Evolutionary conservation across 2,113 vertebrate species (phyloP), one percentile per base, ranked within the genome.

Genomic region (Coreoperca whiteheadi): DNA sequence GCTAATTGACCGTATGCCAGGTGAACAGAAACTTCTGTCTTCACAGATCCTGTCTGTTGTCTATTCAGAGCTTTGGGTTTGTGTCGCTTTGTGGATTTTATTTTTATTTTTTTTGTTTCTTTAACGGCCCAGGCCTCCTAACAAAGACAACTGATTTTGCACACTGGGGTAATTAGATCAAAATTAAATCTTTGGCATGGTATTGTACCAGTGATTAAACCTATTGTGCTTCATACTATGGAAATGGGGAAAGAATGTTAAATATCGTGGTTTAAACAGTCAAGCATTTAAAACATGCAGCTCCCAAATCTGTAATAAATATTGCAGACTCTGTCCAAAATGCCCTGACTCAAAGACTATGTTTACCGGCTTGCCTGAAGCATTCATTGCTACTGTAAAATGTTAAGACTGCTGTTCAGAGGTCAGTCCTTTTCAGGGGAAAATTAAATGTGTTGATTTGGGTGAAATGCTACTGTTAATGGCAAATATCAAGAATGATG

Each of bases 71-170:
- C 59, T 21, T 72, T 75, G 46, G 81, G 56, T 81, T 67, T 76
- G 30, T 78, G 50, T 78, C 21, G 23, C 1, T 60, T 75, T 66
- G 21, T 53, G n/a, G 0, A 28, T 53, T 9, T n/a, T 9, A 0
- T 34, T 8, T 12, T 72, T 46, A 46, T 69, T 8, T 43, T 21
- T 20, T 79, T 37, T 77, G 10, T 63, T 74, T 79, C 32, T 63
- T 63, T 34, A 67, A 67, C 0, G 4, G 21, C 54, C 10, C 53
- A 50, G 66, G 21, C 61, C 37, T 77, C 25, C 54, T 77, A 56
- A 94, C 93, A 95, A 95, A 94, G 92, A 80, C 87, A 81, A 61
- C 89, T 94, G 92, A 95, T 95, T 95, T 85, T 82, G 28, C 41
- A 56, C 75, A 43, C 76, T 10, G 54, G 75, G 61, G 82, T 91